Conservation (phyloP, 2,888 invertebrate species). For the Petrolisthes manimaculis region DNA sequence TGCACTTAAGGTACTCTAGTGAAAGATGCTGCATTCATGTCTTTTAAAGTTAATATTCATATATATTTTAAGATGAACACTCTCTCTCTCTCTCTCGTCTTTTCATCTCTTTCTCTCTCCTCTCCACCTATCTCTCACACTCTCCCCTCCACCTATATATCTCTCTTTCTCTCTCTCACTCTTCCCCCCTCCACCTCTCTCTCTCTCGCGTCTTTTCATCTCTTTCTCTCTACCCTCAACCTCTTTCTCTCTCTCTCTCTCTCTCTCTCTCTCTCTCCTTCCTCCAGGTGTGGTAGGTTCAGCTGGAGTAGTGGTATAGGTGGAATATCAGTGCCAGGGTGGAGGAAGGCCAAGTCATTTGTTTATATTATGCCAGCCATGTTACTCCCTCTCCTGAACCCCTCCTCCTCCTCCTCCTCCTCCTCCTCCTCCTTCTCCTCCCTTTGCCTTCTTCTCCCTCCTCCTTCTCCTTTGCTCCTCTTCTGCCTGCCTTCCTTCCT, state of each 20-base stretch:
- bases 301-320: not conserved
- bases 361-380: slow-evolving; percentile 9
- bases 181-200: not conserved
- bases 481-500: not conserved
- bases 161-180: not conserved
- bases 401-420: not conserved
- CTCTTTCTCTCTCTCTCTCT: not conserved
- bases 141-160: not conserved
- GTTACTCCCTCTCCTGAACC: not conserved
- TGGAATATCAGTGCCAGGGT: not conserved
- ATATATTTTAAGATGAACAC: not conserved
- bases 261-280: not conserved
- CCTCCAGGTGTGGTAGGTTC: too few species aligned
- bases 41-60: too few species aligned
- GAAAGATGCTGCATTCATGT: too few species aligned
- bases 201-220: not conserved
- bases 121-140: not conserved
- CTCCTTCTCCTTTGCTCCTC: not conserved
- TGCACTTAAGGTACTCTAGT: too few species aligned
- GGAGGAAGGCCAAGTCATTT: slow-evolving; percentile 20
- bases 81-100: not conserved
- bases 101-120: not conserved
- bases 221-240: not conserved
- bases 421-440: not conserved
- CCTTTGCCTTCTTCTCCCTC: not conserved